Conservation (phyloP, 2,888 invertebrate genomes). For the Idaea biselata region DNA sequence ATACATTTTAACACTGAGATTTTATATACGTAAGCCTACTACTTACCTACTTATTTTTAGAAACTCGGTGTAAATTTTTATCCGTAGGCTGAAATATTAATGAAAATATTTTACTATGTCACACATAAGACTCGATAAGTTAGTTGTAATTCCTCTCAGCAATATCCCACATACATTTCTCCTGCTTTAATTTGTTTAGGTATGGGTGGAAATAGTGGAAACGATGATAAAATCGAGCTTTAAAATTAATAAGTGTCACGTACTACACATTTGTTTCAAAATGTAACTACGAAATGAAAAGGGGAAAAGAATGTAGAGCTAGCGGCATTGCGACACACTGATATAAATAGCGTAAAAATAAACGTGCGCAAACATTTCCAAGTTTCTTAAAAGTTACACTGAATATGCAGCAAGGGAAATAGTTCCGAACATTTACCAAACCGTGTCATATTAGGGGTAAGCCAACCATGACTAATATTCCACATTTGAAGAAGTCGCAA, state of each 20-base stretch:
- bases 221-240: slow-evolving; percentile 10
- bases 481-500: slow-evolving; percentile 42
- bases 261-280: background rate
- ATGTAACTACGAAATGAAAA: background rate
- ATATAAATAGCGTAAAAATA: background rate
- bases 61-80: too few relatives aligned
- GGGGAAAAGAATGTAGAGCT: background rate
- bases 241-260: slow-evolving; percentile 3
- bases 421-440: slow-evolving; percentile 14
- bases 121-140: background rate
- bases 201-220: slow-evolving; percentile 16
- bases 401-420: slow-evolving; percentile 3
- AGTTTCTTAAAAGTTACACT: slow-evolving; percentile 9
- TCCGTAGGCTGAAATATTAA: too few relatives aligned
- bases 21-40: too few relatives aligned
- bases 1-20: too few relatives aligned
- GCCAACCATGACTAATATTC: slow-evolving; percentile 42
- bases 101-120: too few relatives aligned
- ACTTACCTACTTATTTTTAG: too few relatives aligned
- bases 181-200: slow-evolving; percentile 11
- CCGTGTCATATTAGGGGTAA: slow-evolving; percentile 32
- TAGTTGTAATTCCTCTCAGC: background rate
- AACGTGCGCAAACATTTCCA: slow-evolving; percentile 6
- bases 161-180: slow-evolving; percentile 18
- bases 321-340: background rate